Evolutionary conservation across 2,888 invertebrate genomes (phyloP), one percentile per base, ranked within the genome.

Genomic region (Cryptus viduatorius): DNA sequence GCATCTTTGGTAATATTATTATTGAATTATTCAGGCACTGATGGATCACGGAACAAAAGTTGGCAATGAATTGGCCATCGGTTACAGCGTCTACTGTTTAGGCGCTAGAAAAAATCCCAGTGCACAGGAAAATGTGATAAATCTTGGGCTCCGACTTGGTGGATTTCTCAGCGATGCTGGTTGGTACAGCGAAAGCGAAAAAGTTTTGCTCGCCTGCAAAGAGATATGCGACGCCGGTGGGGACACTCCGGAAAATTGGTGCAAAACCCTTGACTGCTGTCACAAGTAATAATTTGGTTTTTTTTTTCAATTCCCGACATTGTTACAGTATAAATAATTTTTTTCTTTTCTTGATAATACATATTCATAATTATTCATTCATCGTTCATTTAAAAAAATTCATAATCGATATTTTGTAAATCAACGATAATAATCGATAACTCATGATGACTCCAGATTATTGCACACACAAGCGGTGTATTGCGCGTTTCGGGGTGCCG

Each of bases 111-210:
- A 88, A 31, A 91, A 90, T 77, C 83, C 86, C 65, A 65, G 79
- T 56, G 78, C 87, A 0, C 88, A 90, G 16, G 89, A 91, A 80
- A 68, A 68, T n/a, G 83, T 91, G n/a, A 92, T 94, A 75, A 91
- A 92, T 72, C 73, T 93, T 29, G 93, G 93, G 42, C 82, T 94
- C 10, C 89, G 89, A 81, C 89, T 94, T 2, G 97, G 97, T 82
- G 95, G 95, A 84, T 98, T 98, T 94, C 95, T 98, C 4, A 97
- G 96, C 92, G 98, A 98, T 92, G 97, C 97, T 0, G 98, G 98
- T 0, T 98, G 98, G 97, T 97, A 97, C 92, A 94, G 95, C 86
- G 97, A 97, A 91, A 97, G 97, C 85, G 96, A 97, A 91, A 94
- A 95, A 64, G 96, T 98, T 76, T 94, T 98, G 87, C 93, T 95